phyloP scores from a whole-genome alignment of 2,888 invertebrate species.

The Neelides folsomi region DNA sequence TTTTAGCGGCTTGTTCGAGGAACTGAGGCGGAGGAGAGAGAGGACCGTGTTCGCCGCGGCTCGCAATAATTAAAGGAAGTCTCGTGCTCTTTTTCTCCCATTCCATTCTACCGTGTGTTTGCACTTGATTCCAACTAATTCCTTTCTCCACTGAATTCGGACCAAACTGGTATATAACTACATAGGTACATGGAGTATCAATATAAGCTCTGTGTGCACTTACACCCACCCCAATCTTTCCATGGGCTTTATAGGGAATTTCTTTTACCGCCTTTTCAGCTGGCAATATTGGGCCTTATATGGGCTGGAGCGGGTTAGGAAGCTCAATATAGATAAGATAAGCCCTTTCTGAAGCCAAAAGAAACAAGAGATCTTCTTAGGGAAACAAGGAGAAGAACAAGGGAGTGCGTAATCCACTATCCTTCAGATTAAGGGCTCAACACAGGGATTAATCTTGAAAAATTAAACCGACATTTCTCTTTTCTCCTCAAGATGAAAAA shows the following conservation, averaged over 20 bases:
- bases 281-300: neutral
- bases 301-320: slow-evolving; percentile 5
- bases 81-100: slow-evolving; percentile 11
- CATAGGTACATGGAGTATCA: too few relatives aligned
- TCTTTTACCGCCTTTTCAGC: slow-evolving; percentile 3
- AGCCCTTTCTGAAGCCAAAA: too few relatives aligned
- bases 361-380: too few relatives aligned
- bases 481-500: slow-evolving; percentile 2
- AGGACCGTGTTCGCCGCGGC: slow-evolving; percentile 11
- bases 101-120: slow-evolving; percentile 23
- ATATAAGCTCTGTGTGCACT: slow-evolving; percentile 2
- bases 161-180: slow-evolving; percentile 8
- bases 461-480: slow-evolving; percentile 10
- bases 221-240: slow-evolving; percentile 2
- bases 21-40: slow-evolving; percentile 20
- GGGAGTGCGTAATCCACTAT: neutral
- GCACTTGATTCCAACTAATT: slow-evolving; percentile 32
- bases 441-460: slow-evolving; percentile 10
- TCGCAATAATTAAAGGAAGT: slow-evolving; percentile 32
- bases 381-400: too few relatives aligned
- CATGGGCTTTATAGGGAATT: slow-evolving; percentile 1
- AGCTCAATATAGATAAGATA: too few relatives aligned
- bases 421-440: slow-evolving; percentile 11
- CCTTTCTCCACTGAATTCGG: slow-evolving; percentile 9
- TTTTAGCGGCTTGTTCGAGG: slow-evolving; percentile 30